phyloP scores from a whole-genome alignment of 2,113 vertebrate genomes.

The Pterophyllum scalare region DNA sequence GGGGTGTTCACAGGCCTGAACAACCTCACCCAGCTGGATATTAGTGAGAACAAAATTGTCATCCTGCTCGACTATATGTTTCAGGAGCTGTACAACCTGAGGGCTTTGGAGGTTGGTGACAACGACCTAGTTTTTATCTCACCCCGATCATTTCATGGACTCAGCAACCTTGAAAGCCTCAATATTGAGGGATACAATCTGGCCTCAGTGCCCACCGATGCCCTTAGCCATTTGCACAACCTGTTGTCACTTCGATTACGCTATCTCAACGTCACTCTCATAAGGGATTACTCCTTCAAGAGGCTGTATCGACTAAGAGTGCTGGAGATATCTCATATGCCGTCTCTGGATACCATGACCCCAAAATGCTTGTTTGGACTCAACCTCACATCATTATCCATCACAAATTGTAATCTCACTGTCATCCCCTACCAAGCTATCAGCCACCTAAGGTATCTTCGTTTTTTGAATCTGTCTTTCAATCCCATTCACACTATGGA shows the following conservation, averaged over 20 bases:
- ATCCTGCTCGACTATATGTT: conserved; percentile 99
- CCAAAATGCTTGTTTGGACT: conserved; percentile 94
- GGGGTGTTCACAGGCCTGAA: conserved; percentile 96
- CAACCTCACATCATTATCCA: conserved; percentile 93
- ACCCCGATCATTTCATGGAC: conserved; percentile 93
- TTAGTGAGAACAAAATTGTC: conserved; percentile 99
- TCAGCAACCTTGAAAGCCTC: conserved; percentile 95
- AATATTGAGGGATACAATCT: conserved; percentile 95
- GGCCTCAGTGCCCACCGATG: conserved; percentile 94
- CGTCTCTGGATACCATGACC: conserved; percentile 93
- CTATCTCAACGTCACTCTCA: conserved; percentile 92
- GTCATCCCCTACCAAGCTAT: conserved; percentile 93
- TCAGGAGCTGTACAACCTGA: conserved; percentile 97
- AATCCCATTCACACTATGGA: conserved; percentile 93
- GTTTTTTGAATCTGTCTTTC: conserved; percentile 96
- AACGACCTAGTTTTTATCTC: conserved; percentile 98
- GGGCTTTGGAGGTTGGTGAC: conserved; percentile 96
- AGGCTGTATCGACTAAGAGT: conserved; percentile 92
- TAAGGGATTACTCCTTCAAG: conserved; percentile 96
- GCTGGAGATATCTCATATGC: conserved; percentile 94
- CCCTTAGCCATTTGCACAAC: conserved; percentile 94
- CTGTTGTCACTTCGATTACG: conserved; percentile 90
- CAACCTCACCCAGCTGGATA: conserved; percentile 97
- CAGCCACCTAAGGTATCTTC: conserved; percentile 94
- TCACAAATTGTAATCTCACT: conserved; percentile 94